Percentiles rank a stretch among this genome's conserved stretches.
Conservation (phyloP, 2,888 invertebrate genomes). For the Acrobasis suavella region DNA sequence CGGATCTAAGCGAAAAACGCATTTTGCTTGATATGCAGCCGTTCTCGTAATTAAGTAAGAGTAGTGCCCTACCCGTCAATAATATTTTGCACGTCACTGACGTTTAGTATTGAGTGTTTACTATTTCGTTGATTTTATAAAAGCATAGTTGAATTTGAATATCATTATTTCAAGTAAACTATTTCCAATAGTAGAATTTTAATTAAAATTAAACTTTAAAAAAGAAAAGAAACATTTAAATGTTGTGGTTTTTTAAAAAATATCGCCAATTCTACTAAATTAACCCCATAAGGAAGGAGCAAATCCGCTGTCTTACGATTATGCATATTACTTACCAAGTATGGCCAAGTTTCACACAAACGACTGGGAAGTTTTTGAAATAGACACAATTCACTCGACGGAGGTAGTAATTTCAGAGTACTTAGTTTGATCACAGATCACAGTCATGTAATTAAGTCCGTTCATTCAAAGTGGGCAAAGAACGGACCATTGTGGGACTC, state of each 20-base stretch:
- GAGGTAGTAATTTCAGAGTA: conserved; percentile 14
- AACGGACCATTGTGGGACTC: background rate
- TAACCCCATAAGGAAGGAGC: conserved; percentile 33
- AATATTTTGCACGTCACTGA: no score
- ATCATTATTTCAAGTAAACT: no score
- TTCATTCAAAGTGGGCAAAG: conserved; percentile 9
- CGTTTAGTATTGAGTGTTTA: no score
- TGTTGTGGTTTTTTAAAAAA: background rate
- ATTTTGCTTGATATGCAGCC: no score
- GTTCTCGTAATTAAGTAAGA: no score
- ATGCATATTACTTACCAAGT: conserved; percentile 64
- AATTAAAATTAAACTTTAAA: no score
- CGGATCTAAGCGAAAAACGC: no score
- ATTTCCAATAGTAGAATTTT: no score
- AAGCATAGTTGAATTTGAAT: no score
- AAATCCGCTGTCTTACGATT: conserved; percentile 51
- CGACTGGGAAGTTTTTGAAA: conserved; percentile 35
- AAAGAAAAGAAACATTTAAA: no score
- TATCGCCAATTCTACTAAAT: conserved; percentile 23
- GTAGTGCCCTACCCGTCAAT: no score
- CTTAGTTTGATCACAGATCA: conserved; percentile 15
- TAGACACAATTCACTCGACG: conserved; percentile 18
- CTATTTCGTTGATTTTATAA: no score
- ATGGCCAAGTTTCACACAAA: conserved; percentile 40
- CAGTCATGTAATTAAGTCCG: conserved; percentile 7